These are phyloP conservation scores for Caenorhabditis panamensis DNA, from an alignment of 2,888 invertebrate species.

Conservation along the genomic window DNA sequence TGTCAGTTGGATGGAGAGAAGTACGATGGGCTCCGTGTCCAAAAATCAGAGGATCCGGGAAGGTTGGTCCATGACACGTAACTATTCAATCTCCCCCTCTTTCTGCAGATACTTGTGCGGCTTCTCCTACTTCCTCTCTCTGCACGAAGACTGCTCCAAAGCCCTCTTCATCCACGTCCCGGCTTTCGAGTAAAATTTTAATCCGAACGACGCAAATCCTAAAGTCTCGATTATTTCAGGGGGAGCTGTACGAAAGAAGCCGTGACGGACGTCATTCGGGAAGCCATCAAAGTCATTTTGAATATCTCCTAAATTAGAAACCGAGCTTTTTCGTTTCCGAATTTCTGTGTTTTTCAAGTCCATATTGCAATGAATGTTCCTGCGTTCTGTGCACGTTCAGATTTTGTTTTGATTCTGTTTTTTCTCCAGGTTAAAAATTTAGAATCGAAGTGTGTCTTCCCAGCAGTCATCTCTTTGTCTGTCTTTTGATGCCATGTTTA, in stretches of 20 bases:
- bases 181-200: conserved; percentile 52
- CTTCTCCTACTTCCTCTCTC: conserved; percentile 70
- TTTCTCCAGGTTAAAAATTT: no score
- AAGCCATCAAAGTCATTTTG: conserved; percentile 44
- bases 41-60: conserved; percentile 66
- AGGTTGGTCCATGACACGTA: conserved; percentile 47
- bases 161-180: conserved; percentile 72
- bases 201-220: background rate
- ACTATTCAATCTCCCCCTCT: no score
- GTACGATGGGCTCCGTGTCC: conserved; percentile 30
- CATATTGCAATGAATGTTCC: no score
- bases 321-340: background rate
- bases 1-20: conserved; percentile 32
- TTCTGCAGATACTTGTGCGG: conserved; percentile 69
- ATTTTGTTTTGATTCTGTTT: no score
- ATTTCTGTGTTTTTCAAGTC: background rate
- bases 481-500: background rate
- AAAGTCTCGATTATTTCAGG: conserved; percentile 36
- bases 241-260: conserved; percentile 51
- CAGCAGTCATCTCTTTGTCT: background rate
- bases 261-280: conserved; percentile 49
- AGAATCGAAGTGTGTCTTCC: no score
- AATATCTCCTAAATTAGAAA: background rate
- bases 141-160: conserved; percentile 57
- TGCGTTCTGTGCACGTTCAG: no score